Base-by-base conservation (phyloP, 2,888 invertebrate species). In the Coremacera marginata region DNA sequence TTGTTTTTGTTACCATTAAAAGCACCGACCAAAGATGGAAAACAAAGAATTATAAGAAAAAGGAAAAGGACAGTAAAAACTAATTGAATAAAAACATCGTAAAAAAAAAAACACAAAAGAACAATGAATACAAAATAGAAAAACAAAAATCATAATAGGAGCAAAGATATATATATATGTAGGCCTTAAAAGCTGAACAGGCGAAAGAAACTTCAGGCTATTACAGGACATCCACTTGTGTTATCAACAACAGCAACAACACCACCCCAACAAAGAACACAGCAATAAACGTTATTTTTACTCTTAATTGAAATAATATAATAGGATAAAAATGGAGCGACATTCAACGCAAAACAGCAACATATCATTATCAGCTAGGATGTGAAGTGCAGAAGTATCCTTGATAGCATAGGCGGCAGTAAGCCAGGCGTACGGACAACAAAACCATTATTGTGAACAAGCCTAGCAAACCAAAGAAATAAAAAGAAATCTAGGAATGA, bases 231-330 rank as follows among this genome's bases (percentile, higher is more conserved):
- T 44, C 3, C 49, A 49, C 51, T 51, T n/a, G 22, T 27, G 7
- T 51, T 70, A 70, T 70, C 57, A 60, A 44, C 37, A 68, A 16
- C n/a, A 60, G 70, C 76, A 75, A 71, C 77, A 80, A 80, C 78
- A 72, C 81, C 84, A 79, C 82, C 82, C 82, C 62, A 27, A 60
- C 57, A 57, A 60, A 22, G n/a, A n/a, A 8, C 49, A 25, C 27
- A 51, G 51, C 51, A 51, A 68, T 68, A 49, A 68, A 51, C 68
- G 51, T 68, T 68, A 68, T 68, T 68, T 27, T 68, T 68, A 51
- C 68, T 68, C 68, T 51, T 68, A 68, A 68, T 68, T 68, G 68
- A 68, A 49, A 68, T 68, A 68, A 68, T 68, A 68, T 49, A 68
- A 68, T 68, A 68, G 34, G 14, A 27, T 14, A 16, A 27, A 60